phyloP scores from a whole-genome alignment of 35 echinoderm and acorn worm species.

The Heliocidaris tuberculata region DNA sequence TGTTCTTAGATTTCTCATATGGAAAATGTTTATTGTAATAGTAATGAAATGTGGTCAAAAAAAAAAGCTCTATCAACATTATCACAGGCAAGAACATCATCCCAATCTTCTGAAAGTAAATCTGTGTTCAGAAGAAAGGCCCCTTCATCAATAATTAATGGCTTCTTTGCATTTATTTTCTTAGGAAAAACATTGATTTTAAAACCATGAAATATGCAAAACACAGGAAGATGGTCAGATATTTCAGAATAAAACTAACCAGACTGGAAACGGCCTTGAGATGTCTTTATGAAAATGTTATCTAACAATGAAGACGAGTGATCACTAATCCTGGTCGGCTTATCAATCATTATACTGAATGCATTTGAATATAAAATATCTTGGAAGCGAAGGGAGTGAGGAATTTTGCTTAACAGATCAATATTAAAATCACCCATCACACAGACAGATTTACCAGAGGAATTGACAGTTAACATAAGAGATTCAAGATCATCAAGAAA shows the following conservation, averaged over 20 bases:
- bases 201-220: background rate
- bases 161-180: background rate
- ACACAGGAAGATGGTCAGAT: background rate
- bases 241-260: conserved; percentile 1
- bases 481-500: background rate
- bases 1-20: too few species aligned
- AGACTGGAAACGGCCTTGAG: background rate
- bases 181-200: background rate
- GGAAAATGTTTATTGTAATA: too few species aligned
- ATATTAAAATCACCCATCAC: background rate
- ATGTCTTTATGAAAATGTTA: background rate
- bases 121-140: background rate
- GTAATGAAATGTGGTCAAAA: too few species aligned
- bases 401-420: background rate
- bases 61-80: too few species aligned
- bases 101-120: background rate
- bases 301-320: background rate
- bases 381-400: background rate
- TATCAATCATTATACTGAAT: conserved; percentile 7
- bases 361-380: background rate
- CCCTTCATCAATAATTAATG: background rate
- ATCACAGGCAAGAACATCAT: too few species aligned
- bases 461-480: background rate
- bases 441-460: background rate
- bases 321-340: background rate